Conservation (phyloP, 2,888 invertebrate genomes). For the Drosophila monieri region DNA sequence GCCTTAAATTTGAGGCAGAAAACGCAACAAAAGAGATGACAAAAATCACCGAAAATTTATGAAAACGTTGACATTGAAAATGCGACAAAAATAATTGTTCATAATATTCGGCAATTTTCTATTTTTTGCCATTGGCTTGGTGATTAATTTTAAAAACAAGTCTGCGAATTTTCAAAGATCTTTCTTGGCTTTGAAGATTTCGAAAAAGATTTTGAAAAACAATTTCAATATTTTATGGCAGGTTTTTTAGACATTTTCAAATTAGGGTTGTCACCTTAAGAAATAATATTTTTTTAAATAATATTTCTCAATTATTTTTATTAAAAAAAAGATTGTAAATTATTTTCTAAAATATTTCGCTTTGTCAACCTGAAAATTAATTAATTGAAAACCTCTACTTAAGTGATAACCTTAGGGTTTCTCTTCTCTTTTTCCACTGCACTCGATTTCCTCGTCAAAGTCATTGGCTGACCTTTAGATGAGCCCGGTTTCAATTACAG, state of each 20-base stretch:
- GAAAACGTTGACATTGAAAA: conserved; percentile 43
- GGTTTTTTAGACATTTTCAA: neutral
- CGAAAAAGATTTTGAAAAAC: neutral
- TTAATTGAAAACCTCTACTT: neutral
- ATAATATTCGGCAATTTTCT: conserved; percentile 23
- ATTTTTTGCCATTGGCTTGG: neutral
- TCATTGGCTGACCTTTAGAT: conserved; percentile 70
- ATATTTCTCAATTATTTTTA: no score
- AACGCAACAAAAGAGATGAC: conserved; percentile 1
- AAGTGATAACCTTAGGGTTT: neutral
- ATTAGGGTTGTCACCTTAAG: no score
- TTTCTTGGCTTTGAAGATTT: conserved; percentile 19
- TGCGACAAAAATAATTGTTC: conserved; percentile 42
- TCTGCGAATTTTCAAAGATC: conserved; percentile 9
- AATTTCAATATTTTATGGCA: neutral
- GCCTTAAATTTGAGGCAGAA: neutral
- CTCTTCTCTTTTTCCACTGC: neutral
- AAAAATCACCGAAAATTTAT: conserved; percentile 23
- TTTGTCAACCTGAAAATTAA: neutral
- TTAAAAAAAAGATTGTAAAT: no score
- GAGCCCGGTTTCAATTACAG: conserved; percentile 54
- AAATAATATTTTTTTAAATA: no score
- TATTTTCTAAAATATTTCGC: no score
- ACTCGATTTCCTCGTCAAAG: conserved; percentile 40
- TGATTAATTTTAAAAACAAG: conserved; percentile 30